A percentile compares a stretch with the other conserved stretches of the same genome.
phyloP scores from a whole-genome alignment of 1,140 invertebrate species.

The Euwallacea fornicatus region DNA sequence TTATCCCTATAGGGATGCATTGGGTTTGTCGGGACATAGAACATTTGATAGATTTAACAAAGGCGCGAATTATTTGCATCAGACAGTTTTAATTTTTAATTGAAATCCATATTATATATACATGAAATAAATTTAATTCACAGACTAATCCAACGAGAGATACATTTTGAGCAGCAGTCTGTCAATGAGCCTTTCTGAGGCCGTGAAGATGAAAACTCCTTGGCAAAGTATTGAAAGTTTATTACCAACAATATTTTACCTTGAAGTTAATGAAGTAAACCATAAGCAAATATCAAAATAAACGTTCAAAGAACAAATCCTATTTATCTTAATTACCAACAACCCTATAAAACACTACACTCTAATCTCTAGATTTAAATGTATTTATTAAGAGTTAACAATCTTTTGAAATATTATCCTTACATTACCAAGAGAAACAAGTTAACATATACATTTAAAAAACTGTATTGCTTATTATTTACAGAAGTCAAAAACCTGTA shows the following conservation, averaged over 20 bases:
- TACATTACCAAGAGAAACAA: conserved; percentile 5
- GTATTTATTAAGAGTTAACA: conserved; percentile 32
- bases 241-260: too few relatives aligned
- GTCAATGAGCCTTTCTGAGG: conserved; percentile 13
- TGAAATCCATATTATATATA: too few relatives aligned
- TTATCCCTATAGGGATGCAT: background rate
- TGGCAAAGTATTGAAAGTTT: too few relatives aligned
- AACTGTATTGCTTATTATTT: conserved; percentile 24
- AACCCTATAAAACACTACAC: conserved; percentile 27
- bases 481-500: conserved; percentile 7
- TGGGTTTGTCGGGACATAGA: background rate
- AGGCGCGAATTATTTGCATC: too few relatives aligned
- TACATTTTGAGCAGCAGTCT: conserved; percentile 33
- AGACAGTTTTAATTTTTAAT: too few relatives aligned
- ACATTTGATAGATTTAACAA: too few relatives aligned
- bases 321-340: conserved; percentile 22
- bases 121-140: too few relatives aligned
- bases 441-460: conserved; percentile 18
- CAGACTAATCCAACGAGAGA: too few relatives aligned
- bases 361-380: conserved; percentile 22
- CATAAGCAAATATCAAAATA: background rate
- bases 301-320: conserved; percentile 21
- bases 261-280: too few relatives aligned
- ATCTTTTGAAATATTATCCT: conserved; percentile 31
- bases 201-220: background rate